Evolutionary conservation across 2,113 vertebrate species (phyloP).

Genomic region (Meleagris gallopavo): DNA sequence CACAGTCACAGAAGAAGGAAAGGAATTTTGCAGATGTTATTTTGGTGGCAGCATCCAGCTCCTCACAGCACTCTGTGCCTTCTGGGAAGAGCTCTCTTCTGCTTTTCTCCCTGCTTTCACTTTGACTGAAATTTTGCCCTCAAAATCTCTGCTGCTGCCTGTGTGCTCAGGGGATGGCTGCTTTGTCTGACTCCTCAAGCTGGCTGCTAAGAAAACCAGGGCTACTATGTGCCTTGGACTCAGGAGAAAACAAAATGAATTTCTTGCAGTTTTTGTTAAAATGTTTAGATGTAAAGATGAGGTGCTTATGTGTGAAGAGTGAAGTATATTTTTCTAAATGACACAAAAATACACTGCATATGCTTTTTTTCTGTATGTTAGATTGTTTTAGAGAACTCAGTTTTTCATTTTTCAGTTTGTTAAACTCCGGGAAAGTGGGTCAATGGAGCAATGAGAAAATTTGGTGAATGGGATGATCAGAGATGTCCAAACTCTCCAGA

Average conservation of each 20-base stretch:
- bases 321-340: neutral
- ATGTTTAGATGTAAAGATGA: neutral
- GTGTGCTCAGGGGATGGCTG: neutral
- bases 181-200: neutral
- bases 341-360: neutral
- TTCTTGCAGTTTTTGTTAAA: neutral
- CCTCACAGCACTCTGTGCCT: neutral
- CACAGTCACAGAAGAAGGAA: neutral
- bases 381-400: neutral
- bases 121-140: neutral
- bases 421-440: neutral
- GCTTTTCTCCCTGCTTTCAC: neutral
- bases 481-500: neutral
- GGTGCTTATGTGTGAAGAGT: neutral
- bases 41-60: neutral
- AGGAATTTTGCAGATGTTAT: neutral
- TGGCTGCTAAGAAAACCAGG: neutral
- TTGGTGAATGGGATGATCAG: neutral
- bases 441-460: neutral
- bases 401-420: neutral
- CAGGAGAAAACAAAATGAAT: neutral
- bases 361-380: neutral
- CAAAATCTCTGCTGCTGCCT: neutral
- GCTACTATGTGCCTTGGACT: neutral
- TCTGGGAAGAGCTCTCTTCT: neutral